A percentile compares a stretch with the other conserved stretches of the same genome.
These are phyloP conservation scores for Ploceus nigricollis DNA, from an alignment of 2,113 vertebrate species.

Conservation along the genomic window DNA sequence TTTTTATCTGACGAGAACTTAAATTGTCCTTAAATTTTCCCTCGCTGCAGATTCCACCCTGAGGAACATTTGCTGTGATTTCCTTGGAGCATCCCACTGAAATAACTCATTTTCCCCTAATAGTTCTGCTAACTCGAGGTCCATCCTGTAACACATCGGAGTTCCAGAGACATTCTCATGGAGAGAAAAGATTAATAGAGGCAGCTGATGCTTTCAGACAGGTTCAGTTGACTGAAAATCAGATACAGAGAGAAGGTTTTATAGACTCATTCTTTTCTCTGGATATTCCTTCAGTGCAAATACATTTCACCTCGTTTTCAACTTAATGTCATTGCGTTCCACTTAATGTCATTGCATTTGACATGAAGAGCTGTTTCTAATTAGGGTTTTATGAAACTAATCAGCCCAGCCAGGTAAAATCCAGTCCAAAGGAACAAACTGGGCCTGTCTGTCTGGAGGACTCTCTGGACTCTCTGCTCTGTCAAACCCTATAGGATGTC, in stretches of 20 bases:
- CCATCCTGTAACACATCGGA: neutral
- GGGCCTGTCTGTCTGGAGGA: neutral
- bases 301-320: neutral
- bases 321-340: neutral
- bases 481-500: slow-evolving; percentile 27
- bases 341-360: neutral
- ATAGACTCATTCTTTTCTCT: neutral
- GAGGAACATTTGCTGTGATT: neutral
- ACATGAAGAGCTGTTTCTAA: neutral
- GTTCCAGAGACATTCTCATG: neutral
- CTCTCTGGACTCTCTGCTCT: neutral
- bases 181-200: neutral
- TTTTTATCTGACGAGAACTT: neutral
- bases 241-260: neutral
- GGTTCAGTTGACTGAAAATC: neutral
- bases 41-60: neutral
- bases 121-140: neutral
- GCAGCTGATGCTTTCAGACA: neutral
- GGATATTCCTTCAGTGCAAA: neutral
- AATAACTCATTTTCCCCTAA: slow-evolving; percentile 5
- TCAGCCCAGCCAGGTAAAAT: slow-evolving; percentile 19
- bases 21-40: neutral
- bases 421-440: neutral
- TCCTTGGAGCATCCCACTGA: neutral
- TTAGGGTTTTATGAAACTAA: neutral